A percentile compares a stretch with the other conserved stretches of the same genome.
These are phyloP conservation scores for Pseudoatta argentina DNA, from an alignment of 1,140 invertebrate genomes.

Conservation along the genomic window DNA sequence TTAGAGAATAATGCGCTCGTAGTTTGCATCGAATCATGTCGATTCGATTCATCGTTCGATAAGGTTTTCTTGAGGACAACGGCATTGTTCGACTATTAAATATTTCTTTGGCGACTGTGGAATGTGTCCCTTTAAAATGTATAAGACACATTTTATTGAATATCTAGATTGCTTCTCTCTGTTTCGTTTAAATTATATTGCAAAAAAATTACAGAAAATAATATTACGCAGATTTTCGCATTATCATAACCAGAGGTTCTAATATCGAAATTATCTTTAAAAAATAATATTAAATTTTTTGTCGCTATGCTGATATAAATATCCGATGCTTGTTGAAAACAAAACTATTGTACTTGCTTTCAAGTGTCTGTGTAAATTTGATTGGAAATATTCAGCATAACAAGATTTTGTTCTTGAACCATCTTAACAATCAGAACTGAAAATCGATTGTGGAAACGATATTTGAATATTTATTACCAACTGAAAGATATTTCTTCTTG, in stretches of 20 bases:
- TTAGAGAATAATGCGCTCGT: slow-evolving; percentile 40
- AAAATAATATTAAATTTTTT: slow-evolving; percentile 6
- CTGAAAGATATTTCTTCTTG: neutral
- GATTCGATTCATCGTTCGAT: slow-evolving; percentile 54
- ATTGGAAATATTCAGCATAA: neutral
- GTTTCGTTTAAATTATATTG: slow-evolving; percentile 24
- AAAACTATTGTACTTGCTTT: neutral
- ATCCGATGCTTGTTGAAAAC: neutral
- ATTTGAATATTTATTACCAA: neutral
- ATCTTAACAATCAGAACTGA: neutral
- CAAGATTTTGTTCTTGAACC: neutral
- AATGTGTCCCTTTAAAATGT: slow-evolving; percentile 8
- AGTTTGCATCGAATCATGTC: slow-evolving; percentile 51
- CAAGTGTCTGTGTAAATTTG: neutral
- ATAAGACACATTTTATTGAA: slow-evolving; percentile 33
- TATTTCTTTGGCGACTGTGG: slow-evolving; percentile 1
- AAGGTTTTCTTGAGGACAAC: slow-evolving; percentile 9
- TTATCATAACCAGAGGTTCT: slow-evolving; percentile 1
- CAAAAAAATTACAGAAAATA: neutral
- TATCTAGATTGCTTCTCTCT: slow-evolving; percentile 15
- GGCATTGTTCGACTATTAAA: slow-evolving; percentile 39
- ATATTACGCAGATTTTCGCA: neutral
- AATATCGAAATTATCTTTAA: neutral
- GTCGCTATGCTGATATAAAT: neutral
- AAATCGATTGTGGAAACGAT: neutral